phyloP scores from a whole-genome alignment of 2,113 vertebrate genomes.

The Oryzias curvinotus region DNA sequence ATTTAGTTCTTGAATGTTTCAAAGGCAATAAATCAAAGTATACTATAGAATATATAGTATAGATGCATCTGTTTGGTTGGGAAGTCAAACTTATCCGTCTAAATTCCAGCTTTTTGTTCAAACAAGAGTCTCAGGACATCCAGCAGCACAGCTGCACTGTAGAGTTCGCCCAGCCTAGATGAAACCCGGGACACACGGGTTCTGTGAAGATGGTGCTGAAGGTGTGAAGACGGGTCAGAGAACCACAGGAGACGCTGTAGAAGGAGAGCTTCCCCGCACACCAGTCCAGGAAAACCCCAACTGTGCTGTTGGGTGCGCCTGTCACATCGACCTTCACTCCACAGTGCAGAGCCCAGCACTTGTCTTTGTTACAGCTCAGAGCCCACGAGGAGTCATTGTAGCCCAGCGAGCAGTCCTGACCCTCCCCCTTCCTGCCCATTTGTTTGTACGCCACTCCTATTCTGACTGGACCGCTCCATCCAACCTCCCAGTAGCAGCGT shows the following conservation, averaged over 20 bases:
- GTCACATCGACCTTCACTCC: neutral
- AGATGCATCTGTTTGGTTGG: too few relatives aligned
- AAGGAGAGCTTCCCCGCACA: constrained; percentile 49
- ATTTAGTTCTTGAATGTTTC: neutral
- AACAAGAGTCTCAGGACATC: neutral
- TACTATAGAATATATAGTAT: too few relatives aligned
- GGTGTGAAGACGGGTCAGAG: constrained; percentile 44
- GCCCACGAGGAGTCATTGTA: constrained; percentile 61
- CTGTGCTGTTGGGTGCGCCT: constrained; percentile 4
- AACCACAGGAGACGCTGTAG: constrained; percentile 28
- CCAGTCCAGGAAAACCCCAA: constrained; percentile 64
- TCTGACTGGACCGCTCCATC: constrained; percentile 44
- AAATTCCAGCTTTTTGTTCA: too few relatives aligned
- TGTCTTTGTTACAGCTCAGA: constrained; percentile 41
- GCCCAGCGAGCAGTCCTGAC: constrained; percentile 50
- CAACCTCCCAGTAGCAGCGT: constrained; percentile 65
- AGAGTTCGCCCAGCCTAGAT: constrained; percentile 55
- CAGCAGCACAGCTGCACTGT: constrained; percentile 30
- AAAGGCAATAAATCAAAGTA: neutral
- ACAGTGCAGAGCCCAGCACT: constrained; percentile 38
- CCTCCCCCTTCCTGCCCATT: constrained; percentile 59
- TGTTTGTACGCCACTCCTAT: constrained; percentile 54
- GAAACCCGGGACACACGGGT: constrained; percentile 53
- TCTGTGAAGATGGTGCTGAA: constrained; percentile 54
- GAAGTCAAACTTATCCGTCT: too few relatives aligned